Percentiles rank a stretch among this genome's conserved stretches.
Evolutionary conservation across 2,113 vertebrate genomes (phyloP).

Genomic region (Leucoraja erinaceus): DNA sequence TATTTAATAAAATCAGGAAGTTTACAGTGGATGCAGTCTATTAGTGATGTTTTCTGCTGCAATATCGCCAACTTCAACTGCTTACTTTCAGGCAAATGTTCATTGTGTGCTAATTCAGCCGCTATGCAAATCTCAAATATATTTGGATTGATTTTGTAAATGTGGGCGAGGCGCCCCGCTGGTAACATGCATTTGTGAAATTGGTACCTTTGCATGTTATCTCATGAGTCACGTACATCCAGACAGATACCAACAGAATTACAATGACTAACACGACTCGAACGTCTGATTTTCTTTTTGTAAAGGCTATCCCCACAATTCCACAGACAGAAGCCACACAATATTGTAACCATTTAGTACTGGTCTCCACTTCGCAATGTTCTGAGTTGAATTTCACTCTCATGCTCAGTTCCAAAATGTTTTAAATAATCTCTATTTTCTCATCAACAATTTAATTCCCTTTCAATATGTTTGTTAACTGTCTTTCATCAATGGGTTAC

Average conservation of each 20-base stretch:
- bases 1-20: slow-evolving; percentile 10
- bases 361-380: background rate
- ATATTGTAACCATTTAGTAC: background rate
- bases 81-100: slow-evolving; percentile 15
- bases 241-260: slow-evolving; percentile 12
- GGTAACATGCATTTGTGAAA: slow-evolving; percentile 35
- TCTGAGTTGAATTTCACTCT: background rate
- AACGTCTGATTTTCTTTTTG: background rate
- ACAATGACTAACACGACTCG: background rate
- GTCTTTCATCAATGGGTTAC: background rate
- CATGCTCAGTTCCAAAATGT: background rate
- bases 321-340: background rate
- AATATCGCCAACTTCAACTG: slow-evolving; percentile 5
- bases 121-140: slow-evolving; percentile 24
- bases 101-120: slow-evolving; percentile 31
- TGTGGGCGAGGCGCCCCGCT: slow-evolving; percentile 24
- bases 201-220: slow-evolving; percentile 33
- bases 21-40: slow-evolving; percentile 3
- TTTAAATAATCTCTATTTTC: background rate
- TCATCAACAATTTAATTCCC: background rate
- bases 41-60: slow-evolving; percentile 1
- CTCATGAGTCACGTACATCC: slow-evolving; percentile 22
- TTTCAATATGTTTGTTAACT: background rate
- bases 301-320: background rate
- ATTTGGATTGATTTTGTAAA: slow-evolving; percentile 33